phyloP scores from a whole-genome alignment of 1,140 invertebrate species.

The Thaumetopoea pityocampa region DNA sequence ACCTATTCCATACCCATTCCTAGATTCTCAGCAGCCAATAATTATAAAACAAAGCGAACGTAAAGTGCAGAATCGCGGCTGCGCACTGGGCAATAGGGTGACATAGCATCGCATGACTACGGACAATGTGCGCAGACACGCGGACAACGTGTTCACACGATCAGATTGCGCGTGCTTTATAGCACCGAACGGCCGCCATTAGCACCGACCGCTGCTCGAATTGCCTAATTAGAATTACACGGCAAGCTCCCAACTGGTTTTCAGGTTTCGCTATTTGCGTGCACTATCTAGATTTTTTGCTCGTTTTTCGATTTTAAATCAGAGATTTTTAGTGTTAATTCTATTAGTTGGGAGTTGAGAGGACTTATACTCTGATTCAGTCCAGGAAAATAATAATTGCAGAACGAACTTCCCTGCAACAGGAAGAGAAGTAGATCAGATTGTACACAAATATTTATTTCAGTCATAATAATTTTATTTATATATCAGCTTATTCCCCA shows the following conservation, averaged over 20 bases:
- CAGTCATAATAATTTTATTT: too few species aligned
- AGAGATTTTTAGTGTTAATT: slow-evolving; percentile 5
- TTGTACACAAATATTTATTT: too few species aligned
- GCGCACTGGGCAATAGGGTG: slow-evolving; percentile 57
- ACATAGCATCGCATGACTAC: slow-evolving; percentile 65
- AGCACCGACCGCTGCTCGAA: slow-evolving; percentile 46
- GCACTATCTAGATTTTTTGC: slow-evolving; percentile 14
- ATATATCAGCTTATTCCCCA: too few species aligned
- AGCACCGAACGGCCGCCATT: slow-evolving; percentile 51
- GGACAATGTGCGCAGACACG: slow-evolving; percentile 54
- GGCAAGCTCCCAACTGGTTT: slow-evolving; percentile 39
- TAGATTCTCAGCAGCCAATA: slow-evolving; percentile 11
- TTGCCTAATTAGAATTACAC: slow-evolving; percentile 72
- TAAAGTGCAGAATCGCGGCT: slow-evolving; percentile 11
- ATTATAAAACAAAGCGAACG: too few species aligned
- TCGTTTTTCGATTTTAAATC: slow-evolving; percentile 9
- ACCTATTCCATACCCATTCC: too few species aligned
- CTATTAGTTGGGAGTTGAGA: too few species aligned
- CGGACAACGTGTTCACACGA: slow-evolving; percentile 66
- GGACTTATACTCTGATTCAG: too few species aligned
- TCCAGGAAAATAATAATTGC: too few species aligned
- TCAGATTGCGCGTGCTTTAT: slow-evolving; percentile 65
- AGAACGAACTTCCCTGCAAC: too few species aligned
- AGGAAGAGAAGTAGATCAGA: too few species aligned
- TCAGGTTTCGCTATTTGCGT: slow-evolving; percentile 43